Base-by-base conservation (phyloP, 2,797 vertebrate genomes). In the Sebastes steindachneri region DNA sequence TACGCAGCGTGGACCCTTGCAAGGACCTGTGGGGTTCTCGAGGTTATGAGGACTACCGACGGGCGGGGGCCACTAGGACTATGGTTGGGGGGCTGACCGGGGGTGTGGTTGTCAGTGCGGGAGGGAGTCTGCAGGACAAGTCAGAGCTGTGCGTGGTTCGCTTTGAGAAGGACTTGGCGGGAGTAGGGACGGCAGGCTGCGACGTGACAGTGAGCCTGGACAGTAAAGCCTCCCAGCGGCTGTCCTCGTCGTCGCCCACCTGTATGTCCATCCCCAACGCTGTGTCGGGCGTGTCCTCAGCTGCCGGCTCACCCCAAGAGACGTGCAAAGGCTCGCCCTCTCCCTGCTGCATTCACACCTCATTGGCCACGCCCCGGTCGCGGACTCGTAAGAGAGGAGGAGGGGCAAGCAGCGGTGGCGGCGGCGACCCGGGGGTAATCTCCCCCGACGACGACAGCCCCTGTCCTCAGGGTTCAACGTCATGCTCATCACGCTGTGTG, bases 31-130 rank as follows among this genome's bases (percentile, higher is more conserved):
- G 97, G 97, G 96, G 95, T 14, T 96, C 96, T 33, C 96, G 95
- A 1, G 97, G 96, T 53, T 98, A 98, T 1, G 97, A 96, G 92
- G 97, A 98, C 86, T 98, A 98, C 86, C 90, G 97, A 21, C 93
- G 96, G 12, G 95, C 97, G 0, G 96, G 95, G 12, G 92, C 95
- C 57, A 94, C 96, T 12, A 93, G 94, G 90, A 96, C 95, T 88
- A 95, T 95, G 94, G 95, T 88, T n/a, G 96, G 96, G 26, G 94
- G 96, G 26, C 89, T 96, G 81, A 96, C 95, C 0, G 95, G 96
- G 3, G 96, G 96, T 11, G 86, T 95, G 88, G 86, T 95, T 69
- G 96, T 96, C 5, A 75, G 93, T 54, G 79, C 91, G 1, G 91
- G 93, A 10, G 93, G 87, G 69, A 93, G 86, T 77, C 69, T 86